Evolutionary conservation across 2,888 invertebrate genomes (phyloP).

Genomic region (Drosophila pullipes): DNA sequence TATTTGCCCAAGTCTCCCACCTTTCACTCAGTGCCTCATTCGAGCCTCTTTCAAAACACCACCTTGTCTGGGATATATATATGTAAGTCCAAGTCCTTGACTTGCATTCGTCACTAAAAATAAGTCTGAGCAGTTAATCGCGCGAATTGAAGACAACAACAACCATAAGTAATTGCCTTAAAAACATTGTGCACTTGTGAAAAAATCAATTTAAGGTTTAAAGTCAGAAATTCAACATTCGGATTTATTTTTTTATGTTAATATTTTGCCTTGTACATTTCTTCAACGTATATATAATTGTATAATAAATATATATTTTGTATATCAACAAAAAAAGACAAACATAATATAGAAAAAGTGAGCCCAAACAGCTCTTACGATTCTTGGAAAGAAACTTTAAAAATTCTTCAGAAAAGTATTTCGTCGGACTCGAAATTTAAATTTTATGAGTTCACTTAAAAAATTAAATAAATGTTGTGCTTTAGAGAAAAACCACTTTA

Average conservation of each 20-base stretch:
- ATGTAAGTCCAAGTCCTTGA: conserved; percentile 17
- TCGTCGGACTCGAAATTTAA: background rate
- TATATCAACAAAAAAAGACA: background rate
- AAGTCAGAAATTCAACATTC: background rate
- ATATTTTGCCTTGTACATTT: background rate
- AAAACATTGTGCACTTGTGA: conserved; percentile 29
- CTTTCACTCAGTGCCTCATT: background rate
- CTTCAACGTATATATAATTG: background rate
- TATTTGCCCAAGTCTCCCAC: conserved; percentile 15
- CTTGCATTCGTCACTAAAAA: conserved; percentile 34
- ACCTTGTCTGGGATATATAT: background rate
- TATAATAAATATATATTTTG: background rate
- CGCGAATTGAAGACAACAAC: conserved; percentile 47
- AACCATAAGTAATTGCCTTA: conserved; percentile 64
- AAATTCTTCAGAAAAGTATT: background rate
- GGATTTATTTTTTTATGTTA: background rate
- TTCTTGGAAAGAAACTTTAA: background rate
- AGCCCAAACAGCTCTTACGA: background rate
- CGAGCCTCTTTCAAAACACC: background rate
- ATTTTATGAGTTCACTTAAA: background rate
- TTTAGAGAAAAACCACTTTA: background rate
- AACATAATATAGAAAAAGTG: background rate
- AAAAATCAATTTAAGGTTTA: background rate
- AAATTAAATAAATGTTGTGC: background rate
- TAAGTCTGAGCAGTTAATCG: conserved; percentile 70